Conservation (phyloP, 2,797 vertebrate species). For the Manis crassicaudata region DNA sequence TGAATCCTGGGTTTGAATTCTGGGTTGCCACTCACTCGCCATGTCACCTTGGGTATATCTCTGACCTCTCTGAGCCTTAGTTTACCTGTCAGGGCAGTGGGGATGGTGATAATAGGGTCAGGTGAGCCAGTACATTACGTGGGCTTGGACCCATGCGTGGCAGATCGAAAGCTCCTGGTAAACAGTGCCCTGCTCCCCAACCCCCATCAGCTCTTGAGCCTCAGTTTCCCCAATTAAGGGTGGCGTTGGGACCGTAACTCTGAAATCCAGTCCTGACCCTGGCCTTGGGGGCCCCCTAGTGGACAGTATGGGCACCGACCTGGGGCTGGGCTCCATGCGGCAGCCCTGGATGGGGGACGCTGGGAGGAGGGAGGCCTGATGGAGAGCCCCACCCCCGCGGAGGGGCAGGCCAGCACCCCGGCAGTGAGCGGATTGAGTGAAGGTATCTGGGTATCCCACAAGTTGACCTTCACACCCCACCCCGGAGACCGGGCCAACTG, state of each 20-base stretch:
- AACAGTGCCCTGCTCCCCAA: neutral
- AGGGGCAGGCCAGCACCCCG: neutral
- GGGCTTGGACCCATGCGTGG: neutral
- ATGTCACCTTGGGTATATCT: neutral
- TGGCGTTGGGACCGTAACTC: too few relatives aligned
- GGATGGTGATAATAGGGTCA: neutral
- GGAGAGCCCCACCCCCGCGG: neutral
- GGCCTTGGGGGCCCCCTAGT: neutral
- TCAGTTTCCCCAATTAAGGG: neutral
- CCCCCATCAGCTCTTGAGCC: too few relatives aligned
- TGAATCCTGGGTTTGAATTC: neutral
- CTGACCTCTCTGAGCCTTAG: neutral
- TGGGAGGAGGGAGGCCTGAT: neutral
- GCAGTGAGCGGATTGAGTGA: neutral
- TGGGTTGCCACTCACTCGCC: accelerated
- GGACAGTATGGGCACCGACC: neutral
- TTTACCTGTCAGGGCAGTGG: neutral
- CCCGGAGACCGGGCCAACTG: neutral
- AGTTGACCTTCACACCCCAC: neutral
- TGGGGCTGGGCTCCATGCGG: too few relatives aligned
- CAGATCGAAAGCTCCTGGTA: neutral
- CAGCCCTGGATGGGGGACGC: too few relatives aligned
- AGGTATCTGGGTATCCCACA: neutral
- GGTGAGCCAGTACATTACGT: neutral
- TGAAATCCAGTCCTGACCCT: accelerated